phyloP scores from a whole-genome alignment of 2,888 invertebrate genomes.

The Anagyrus pseudococci region DNA sequence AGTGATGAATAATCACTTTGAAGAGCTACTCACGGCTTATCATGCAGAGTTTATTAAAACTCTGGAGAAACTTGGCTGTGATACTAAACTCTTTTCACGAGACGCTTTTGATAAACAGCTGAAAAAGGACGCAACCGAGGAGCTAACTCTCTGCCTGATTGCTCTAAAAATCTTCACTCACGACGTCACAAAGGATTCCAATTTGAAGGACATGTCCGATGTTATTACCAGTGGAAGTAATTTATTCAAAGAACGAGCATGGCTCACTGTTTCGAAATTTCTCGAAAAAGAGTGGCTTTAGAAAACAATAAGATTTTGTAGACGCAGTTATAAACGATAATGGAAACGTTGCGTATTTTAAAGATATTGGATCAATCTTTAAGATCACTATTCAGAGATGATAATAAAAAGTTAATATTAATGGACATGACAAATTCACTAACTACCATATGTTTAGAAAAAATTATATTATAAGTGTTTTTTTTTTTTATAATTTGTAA shows the following conservation, averaged over 20 bases:
- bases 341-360: too few species aligned
- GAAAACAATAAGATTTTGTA: too few species aligned
- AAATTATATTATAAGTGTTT: too few species aligned
- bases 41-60: constrained; percentile 62
- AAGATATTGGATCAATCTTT: too few species aligned
- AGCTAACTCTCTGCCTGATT: constrained; percentile 46
- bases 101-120: constrained; percentile 46
- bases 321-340: too few species aligned
- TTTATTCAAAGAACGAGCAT: constrained; percentile 5
- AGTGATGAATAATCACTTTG: constrained; percentile 61
- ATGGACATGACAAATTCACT: too few species aligned
- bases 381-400: too few species aligned
- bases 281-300: constrained; percentile 6
- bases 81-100: constrained; percentile 47
- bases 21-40: constrained; percentile 64
- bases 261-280: constrained; percentile 7
- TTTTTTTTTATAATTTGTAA: too few species aligned
- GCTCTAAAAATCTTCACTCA: constrained; percentile 35
- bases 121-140: constrained; percentile 39
- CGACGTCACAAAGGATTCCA: constrained; percentile 10
- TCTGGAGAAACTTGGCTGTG: constrained; percentile 59
- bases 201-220: constrained; percentile 41
- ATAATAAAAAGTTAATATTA: too few species aligned
- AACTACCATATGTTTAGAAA: too few species aligned
- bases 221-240: neutral